Conservation (phyloP, 2,888 invertebrate genomes). For the Zele albiditarsus region DNA sequence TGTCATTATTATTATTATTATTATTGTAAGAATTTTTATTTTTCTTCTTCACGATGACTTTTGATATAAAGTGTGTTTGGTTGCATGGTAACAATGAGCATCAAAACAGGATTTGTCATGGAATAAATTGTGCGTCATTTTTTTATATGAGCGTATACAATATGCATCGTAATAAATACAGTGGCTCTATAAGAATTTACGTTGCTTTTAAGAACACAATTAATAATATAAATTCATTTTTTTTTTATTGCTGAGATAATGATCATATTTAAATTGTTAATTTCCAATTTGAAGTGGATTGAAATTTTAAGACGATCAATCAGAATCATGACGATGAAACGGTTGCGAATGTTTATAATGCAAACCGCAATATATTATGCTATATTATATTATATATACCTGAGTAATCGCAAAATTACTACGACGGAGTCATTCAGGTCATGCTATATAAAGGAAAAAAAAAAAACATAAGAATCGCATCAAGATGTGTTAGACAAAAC, state of each 20-base stretch:
- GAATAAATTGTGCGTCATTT: too few relatives aligned
- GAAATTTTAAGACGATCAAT: neutral
- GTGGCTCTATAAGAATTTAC: too few relatives aligned
- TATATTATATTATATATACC: neutral
- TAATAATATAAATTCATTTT: too few relatives aligned
- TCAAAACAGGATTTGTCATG: neutral
- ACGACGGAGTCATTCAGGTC: conserved; percentile 29
- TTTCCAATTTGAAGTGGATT: neutral
- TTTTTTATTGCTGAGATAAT: neutral
- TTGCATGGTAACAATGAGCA: neutral
- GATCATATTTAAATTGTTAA: neutral
- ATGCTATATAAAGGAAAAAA: conserved; percentile 14
- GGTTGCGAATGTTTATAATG: neutral
- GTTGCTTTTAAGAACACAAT: too few relatives aligned
- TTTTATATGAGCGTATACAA: too few relatives aligned
- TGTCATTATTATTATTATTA: conserved; percentile 22
- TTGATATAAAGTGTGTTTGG: neutral
- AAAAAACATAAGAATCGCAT: conserved; percentile 15
- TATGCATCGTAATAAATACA: neutral
- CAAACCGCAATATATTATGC: neutral
- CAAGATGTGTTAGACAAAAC: conserved; percentile 18
- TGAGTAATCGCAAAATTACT: conserved; percentile 21
- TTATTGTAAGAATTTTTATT: neutral
- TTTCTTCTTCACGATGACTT: neutral
- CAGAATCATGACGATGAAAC: neutral